phyloP scores from a whole-genome alignment of 2,797 vertebrate species.

The Carcharodon carcharias region DNA sequence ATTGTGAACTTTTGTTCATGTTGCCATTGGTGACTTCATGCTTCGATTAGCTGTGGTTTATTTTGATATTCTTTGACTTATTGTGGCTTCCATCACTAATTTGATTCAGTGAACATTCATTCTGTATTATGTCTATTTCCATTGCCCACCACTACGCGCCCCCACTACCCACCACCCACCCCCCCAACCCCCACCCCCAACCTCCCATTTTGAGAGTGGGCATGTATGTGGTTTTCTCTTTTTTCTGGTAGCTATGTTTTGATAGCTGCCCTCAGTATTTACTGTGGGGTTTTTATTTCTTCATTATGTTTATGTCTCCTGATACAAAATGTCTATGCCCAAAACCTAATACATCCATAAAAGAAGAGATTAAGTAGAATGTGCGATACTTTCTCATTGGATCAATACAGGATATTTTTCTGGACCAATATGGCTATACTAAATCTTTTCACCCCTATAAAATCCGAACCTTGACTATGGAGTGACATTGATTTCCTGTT shows the following conservation, averaged over 20 bases:
- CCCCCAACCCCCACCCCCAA: too few species aligned
- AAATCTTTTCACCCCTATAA: conserved; percentile 36
- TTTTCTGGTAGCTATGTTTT: background rate
- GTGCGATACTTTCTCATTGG: conserved; percentile 20
- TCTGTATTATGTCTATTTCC: conserved; percentile 26
- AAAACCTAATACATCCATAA: conserved; percentile 22
- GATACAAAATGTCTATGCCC: background rate
- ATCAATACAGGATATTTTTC: conserved; percentile 34
- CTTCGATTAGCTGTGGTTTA: background rate
- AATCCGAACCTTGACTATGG: conserved; percentile 21
- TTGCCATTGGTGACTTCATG: background rate
- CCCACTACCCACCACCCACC: too few species aligned
- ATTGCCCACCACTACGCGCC: too few species aligned
- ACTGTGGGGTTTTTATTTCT: conserved; percentile 24
- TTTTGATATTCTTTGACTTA: conserved; percentile 35
- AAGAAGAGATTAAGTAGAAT: background rate
- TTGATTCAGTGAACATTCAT: conserved; percentile 24
- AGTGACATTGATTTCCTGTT: conserved; percentile 37
- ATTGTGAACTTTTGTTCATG: conserved; percentile 20
- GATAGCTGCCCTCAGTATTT: background rate
- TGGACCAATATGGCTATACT: conserved; percentile 33
- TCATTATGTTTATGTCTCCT: conserved; percentile 19
- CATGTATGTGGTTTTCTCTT: background rate
- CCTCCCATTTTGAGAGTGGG: background rate
- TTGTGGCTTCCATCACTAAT: conserved; percentile 30